Evolutionary conservation across 2,113 vertebrate genomes (phyloP).

Genomic region (Ovis canadensis): DNA sequence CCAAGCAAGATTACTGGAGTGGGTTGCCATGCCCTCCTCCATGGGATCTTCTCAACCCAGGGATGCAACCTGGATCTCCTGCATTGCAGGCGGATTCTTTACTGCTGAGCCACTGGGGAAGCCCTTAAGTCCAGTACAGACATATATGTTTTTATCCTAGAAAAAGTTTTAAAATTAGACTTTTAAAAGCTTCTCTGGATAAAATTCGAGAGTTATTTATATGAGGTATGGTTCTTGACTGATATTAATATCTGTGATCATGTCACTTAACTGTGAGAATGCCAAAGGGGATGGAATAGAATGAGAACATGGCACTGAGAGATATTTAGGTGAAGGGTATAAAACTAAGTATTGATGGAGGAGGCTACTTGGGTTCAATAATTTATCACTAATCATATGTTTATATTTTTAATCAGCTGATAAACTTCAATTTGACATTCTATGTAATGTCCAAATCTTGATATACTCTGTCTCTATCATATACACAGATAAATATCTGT

Average conservation of each 20-base stretch:
- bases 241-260: background rate
- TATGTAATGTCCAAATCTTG: background rate
- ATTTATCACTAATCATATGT: background rate
- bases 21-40: background rate
- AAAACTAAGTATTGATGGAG: background rate
- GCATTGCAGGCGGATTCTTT: background rate
- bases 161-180: background rate
- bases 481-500: background rate
- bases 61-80: background rate
- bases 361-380: background rate
- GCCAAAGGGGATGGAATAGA: background rate
- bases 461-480: background rate
- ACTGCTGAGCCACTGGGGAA: background rate
- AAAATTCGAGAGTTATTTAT: background rate
- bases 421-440: background rate
- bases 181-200: background rate
- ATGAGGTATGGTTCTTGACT: background rate
- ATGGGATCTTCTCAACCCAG: background rate
- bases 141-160: background rate
- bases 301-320: background rate
- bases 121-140: background rate
- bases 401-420: slow-evolving; percentile 4
- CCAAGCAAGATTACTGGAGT: background rate
- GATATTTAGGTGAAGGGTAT: background rate
- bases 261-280: background rate